Conservation (phyloP, 1,140 invertebrate species). For the Gonioctena quinquepunctata region DNA sequence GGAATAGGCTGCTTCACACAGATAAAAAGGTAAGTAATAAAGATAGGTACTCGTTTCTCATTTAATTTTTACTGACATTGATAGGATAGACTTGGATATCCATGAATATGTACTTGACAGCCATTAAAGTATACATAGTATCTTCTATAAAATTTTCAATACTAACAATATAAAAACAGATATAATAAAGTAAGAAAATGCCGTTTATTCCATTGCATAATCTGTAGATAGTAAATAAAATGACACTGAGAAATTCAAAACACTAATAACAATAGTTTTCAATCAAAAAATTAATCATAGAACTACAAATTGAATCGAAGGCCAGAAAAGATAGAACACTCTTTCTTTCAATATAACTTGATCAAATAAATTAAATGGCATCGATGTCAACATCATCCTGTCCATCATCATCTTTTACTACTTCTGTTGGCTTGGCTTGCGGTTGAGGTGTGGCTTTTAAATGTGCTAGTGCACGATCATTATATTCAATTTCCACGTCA, state of each 20-base stretch:
- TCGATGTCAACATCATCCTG: conserved; percentile 86
- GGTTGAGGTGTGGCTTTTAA: conserved; percentile 62
- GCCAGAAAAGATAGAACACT: background rate
- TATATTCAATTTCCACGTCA: conserved; percentile 71
- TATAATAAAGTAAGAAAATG: background rate
- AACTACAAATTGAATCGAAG: background rate
- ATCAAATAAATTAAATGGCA: conserved; percentile 72
- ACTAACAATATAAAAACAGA: background rate
- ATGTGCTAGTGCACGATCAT: conserved; percentile 79
- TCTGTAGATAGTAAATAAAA: background rate
- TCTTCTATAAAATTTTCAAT: background rate
- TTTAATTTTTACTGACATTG: background rate
- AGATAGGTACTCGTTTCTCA: no score
- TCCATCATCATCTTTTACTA: conserved; percentile 64
- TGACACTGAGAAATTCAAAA: background rate
- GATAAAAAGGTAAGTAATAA: no score
- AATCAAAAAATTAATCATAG: background rate
- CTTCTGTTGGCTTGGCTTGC: conserved; percentile 57
- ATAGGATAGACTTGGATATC: background rate
- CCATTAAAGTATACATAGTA: background rate
- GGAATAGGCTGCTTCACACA: no score
- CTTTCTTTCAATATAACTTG: background rate
- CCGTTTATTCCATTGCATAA: background rate
- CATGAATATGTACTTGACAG: background rate
- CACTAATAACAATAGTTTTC: background rate